Conservation (phyloP, 2,888 invertebrate genomes). For the Salpingus planirostris region DNA sequence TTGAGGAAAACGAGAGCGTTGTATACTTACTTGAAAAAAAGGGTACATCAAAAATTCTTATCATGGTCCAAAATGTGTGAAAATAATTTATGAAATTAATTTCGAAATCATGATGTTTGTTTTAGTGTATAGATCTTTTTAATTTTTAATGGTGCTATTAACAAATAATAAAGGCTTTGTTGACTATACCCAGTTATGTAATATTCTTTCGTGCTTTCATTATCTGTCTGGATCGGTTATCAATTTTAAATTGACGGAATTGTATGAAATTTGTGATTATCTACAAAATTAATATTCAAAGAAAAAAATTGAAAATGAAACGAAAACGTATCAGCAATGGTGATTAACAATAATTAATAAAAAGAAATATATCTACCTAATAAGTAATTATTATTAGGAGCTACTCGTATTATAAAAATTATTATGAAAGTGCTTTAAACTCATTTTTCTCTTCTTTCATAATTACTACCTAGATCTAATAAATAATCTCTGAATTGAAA, state of each 20-base stretch:
- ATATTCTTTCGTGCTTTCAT: slow-evolving; percentile 21
- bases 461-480: too few species aligned
- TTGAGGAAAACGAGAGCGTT: slow-evolving; percentile 10
- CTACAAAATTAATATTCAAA: too few species aligned
- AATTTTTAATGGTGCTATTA: slow-evolving; percentile 36
- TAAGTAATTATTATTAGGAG: too few species aligned
- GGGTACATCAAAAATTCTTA: slow-evolving; percentile 18
- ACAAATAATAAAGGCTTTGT: slow-evolving; percentile 21
- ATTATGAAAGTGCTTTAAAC: slow-evolving; percentile 28
- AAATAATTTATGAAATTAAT: slow-evolving; percentile 14
- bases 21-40: slow-evolving; percentile 16
- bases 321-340: slow-evolving; percentile 43
- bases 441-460: slow-evolving; percentile 17
- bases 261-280: slow-evolving; percentile 37
- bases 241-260: slow-evolving; percentile 12
- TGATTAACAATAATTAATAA: slow-evolving; percentile 37
- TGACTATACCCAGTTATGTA: slow-evolving; percentile 8
- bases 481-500: slow-evolving; percentile 5
- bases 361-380: slow-evolving; percentile 17
- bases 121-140: slow-evolving; percentile 14
- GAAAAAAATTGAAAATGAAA: too few species aligned
- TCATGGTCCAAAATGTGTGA: slow-evolving; percentile 27
- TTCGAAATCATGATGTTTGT: slow-evolving; percentile 11
- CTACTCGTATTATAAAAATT: slow-evolving; percentile 17
- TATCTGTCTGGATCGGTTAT: slow-evolving; percentile 4